These are phyloP conservation scores for Ophion obscuratus DNA, from an alignment of 2,888 invertebrate species.

Conservation along the genomic window DNA sequence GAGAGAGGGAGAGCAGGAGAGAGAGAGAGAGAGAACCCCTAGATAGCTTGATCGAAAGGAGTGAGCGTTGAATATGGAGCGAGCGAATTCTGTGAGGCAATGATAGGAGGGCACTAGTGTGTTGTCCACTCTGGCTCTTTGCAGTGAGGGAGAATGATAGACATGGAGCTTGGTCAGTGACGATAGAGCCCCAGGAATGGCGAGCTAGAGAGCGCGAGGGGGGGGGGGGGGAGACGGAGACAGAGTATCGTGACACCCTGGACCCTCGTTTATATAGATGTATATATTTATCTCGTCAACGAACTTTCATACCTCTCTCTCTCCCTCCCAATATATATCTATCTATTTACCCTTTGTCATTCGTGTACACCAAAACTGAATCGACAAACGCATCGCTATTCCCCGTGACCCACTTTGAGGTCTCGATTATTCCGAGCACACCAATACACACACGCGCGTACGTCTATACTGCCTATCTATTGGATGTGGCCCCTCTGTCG, in stretches of 20 bases:
- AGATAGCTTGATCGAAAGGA: conserved; percentile 37
- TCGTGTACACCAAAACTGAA: conserved; percentile 52
- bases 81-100: conserved; percentile 26
- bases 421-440: conserved; percentile 60
- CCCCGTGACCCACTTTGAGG: conserved; percentile 58
- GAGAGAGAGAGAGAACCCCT: not conserved
- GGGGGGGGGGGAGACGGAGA: not conserved
- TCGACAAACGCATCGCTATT: conserved; percentile 61
- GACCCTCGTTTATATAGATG: conserved; percentile 7
- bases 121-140: conserved; percentile 21
- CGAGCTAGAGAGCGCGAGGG: not conserved
- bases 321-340: not conserved
- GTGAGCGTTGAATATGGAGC: conserved; percentile 55
- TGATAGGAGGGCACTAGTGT: conserved; percentile 55
- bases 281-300: conserved; percentile 52
- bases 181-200: conserved; percentile 21
- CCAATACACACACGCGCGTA: conserved; percentile 8
- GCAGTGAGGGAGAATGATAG: conserved; percentile 20
- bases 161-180: conserved; percentile 36
- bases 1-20: not conserved
- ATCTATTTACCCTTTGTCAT: conserved; percentile 43
- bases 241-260: conserved; percentile 28
- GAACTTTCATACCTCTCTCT: conserved; percentile 51
- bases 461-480: conserved; percentile 16
- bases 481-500: conserved; percentile 46